Evolutionary conservation across 2,113 vertebrate genomes (phyloP).

Genomic region (Athene noctua): DNA sequence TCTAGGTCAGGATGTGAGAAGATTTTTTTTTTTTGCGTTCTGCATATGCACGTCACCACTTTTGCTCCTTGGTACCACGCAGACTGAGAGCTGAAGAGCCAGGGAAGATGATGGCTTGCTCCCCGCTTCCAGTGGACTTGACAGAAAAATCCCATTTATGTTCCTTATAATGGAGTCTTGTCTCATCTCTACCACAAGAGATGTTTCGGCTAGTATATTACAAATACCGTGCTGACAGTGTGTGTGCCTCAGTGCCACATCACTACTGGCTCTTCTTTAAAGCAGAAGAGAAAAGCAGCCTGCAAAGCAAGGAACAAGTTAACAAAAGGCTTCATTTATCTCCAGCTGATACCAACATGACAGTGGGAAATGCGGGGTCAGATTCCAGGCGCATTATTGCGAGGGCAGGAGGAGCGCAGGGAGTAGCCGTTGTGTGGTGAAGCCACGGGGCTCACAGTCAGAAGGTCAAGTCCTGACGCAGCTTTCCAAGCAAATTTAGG

Average conservation of each 20-base stretch:
- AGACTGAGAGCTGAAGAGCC: background rate
- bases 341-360: constrained; percentile 41
- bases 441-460: background rate
- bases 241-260: background rate
- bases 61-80: background rate
- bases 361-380: background rate
- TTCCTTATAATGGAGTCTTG: background rate
- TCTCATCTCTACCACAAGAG: background rate
- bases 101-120: background rate
- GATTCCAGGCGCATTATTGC: constrained; percentile 17
- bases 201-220: background rate
- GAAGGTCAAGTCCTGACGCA: constrained; percentile 22
- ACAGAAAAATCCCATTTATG: constrained; percentile 6
- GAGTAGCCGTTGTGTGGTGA: background rate
- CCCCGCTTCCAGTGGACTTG: background rate
- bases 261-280: background rate
- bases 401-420: background rate
- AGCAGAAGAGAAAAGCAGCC: background rate
- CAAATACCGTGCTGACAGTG: background rate
- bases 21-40: background rate
- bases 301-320: constrained; percentile 8
- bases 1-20: constrained; percentile 36
- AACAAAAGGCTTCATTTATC: constrained; percentile 49
- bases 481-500: background rate
- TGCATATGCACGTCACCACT: background rate